Percentiles rank a stretch among this genome's conserved stretches.
These are phyloP conservation scores for Microplitis manilae DNA, from an alignment of 2,888 invertebrate species.

Conservation along the genomic window DNA sequence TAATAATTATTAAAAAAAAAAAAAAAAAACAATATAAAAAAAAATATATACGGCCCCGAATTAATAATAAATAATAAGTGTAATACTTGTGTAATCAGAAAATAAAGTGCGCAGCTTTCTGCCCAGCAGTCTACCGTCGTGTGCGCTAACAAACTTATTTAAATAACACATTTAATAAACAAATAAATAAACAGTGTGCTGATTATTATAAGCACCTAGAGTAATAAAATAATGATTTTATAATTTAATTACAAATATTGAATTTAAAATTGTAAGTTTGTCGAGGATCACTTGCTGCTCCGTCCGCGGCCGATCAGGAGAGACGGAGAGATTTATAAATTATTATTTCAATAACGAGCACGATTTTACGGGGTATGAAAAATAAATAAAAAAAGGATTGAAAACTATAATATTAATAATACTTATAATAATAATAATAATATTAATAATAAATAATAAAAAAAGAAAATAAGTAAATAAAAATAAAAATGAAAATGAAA, in stretches of 20 bases:
- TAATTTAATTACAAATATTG: neutral
- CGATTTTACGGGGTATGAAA: slow-evolving; percentile 1
- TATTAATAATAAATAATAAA: slow-evolving; percentile 15
- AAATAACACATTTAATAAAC: slow-evolving; percentile 10
- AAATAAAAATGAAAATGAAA: slow-evolving; percentile 21
- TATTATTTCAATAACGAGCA: neutral
- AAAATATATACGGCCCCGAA: slow-evolving; percentile 59
- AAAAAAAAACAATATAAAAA: slow-evolving; percentile 31
- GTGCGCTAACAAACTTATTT: slow-evolving; percentile 45
- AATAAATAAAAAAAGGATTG: slow-evolving; percentile 24
- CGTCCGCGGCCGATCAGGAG: slow-evolving; percentile 21
- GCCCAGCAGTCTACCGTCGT: slow-evolving; percentile 64
- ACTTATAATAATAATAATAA: slow-evolving; percentile 10
- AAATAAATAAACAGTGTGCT: slow-evolving; percentile 27
- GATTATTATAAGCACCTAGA: slow-evolving; percentile 26
- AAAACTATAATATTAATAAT: slow-evolving; percentile 22
- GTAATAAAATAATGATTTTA: slow-evolving; percentile 17
- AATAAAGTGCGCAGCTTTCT: slow-evolving; percentile 61
- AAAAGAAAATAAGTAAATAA: slow-evolving; percentile 1
- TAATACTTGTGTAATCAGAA: slow-evolving; percentile 51
- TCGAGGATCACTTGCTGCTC: slow-evolving; percentile 24
- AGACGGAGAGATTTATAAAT: neutral
- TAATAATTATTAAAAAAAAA: slow-evolving; percentile 36
- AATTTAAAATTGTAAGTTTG: slow-evolving; percentile 15
- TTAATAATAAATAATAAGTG: slow-evolving; percentile 65